Evolutionary conservation across 2,888 invertebrate genomes (phyloP), one percentile per base, ranked within the genome.

Genomic region (Leucoptera coffeella): DNA sequence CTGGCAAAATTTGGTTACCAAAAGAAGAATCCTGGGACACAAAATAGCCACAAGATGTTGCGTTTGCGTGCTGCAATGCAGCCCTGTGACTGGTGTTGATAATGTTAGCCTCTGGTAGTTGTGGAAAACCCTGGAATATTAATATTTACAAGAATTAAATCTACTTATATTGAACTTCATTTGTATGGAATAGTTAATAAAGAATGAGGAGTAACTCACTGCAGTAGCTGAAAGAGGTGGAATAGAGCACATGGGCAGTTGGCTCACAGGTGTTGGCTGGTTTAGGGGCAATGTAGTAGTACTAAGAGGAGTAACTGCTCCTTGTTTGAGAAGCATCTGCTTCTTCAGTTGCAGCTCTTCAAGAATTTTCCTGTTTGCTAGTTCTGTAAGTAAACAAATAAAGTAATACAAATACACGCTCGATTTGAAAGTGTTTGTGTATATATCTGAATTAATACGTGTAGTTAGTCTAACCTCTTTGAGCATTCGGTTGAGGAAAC

Each of bases 1-100:
- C 94, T 9, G 94, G 94, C 33, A 95, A 64, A 43, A 94, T 93
- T 32, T 89, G 78, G 53, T 95, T 95, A 22, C 94, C 94, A 74
- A 93, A 94, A 13, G 88, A 85, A 1, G 93, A 93, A 49, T 95
- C 94, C 60, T 93, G 93, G 0, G 89, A 83, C 15, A 94, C 85
- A 50, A 92, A 95, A 53, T 78, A 94, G 13, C 94, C 94, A 46
- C 86, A 82, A 8, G 93, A 93, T 33, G 84, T 83, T 7, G 83
- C 74, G 51, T 81, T 79, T 2, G 89, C 89, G 59, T 85, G 84
- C 51, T 86, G 80, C 25, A 86, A 50, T 8, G 84, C 84, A 25
- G 79, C 76, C 40, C 84, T 57, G 42, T 82, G 80, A 15, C 76
- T 74, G 15, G 82, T 79, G 37, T 77, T 80, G 41, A 83, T 72